A percentile compares a stretch with the other conserved stretches of the same genome.
These are phyloP conservation scores for Hypotaenidia okinawae DNA, from an alignment of 2,797 vertebrate species.

Conservation along the genomic window DNA sequence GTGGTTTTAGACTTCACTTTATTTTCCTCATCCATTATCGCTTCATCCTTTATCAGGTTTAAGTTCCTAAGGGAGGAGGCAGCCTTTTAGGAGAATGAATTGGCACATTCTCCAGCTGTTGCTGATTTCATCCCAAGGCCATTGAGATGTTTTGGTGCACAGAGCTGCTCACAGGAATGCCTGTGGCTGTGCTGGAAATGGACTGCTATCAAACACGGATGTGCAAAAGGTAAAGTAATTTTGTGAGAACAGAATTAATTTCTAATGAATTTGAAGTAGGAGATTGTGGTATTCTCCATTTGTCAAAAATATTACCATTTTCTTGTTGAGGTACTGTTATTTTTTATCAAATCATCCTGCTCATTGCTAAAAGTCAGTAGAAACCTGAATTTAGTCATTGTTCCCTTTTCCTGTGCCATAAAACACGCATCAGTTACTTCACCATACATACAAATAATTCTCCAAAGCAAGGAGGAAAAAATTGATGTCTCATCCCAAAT, in stretches of 20 bases:
- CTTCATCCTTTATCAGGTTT: not conserved
- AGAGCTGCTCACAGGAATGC: not conserved
- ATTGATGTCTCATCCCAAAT: not conserved
- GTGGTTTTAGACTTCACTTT: not conserved
- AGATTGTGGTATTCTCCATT: not conserved
- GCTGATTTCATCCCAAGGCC: not conserved
- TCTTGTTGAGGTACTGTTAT: not conserved
- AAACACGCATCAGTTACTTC: not conserved
- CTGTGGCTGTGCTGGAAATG: accelerated
- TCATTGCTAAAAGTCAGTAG: not conserved
- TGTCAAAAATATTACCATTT: not conserved
- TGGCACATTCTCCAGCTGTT: not conserved
- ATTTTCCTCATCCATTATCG: not conserved
- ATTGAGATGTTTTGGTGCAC: not conserved
- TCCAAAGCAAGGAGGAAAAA: not conserved
- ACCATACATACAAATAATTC: not conserved
- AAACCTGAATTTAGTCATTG: not conserved
- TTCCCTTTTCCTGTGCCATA: not conserved
- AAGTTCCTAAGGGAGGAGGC: not conserved
- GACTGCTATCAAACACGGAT: not conserved
- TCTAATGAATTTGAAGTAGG: not conserved
- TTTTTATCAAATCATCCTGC: not conserved
- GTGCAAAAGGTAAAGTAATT: not conserved
- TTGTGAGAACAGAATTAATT: not conserved
- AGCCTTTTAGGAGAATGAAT: not conserved